Conservation (phyloP, 2,888 invertebrate genomes). For the Chymomyza fuscimana region DNA sequence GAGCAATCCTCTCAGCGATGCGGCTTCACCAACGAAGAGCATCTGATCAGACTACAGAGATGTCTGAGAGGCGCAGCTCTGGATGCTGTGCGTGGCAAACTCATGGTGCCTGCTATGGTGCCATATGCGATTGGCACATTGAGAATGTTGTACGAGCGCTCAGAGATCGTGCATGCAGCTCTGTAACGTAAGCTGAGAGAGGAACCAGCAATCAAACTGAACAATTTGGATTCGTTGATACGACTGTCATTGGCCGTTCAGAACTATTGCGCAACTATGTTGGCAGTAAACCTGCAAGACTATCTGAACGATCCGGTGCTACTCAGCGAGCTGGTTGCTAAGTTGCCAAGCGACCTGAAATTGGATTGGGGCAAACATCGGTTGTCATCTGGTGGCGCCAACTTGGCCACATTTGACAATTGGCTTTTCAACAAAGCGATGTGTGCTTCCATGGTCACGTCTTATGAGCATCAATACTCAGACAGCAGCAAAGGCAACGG, state of each 20-base stretch:
- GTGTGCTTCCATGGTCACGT: background rate
- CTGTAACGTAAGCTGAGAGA: slow-evolving; percentile 18
- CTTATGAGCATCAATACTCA: too few species aligned
- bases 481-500: background rate
- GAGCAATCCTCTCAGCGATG: too few species aligned
- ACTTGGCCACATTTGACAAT: slow-evolving; percentile 15
- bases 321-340: slow-evolving; percentile 21
- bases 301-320: slow-evolving; percentile 33
- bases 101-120: slow-evolving; percentile 16
- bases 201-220: slow-evolving; percentile 15
- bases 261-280: slow-evolving; percentile 28
- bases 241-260: slow-evolving; percentile 23
- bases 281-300: slow-evolving; percentile 17
- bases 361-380: slow-evolving; percentile 16
- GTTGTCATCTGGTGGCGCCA: slow-evolving; percentile 1
- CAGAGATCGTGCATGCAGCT: slow-evolving; percentile 16
- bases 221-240: slow-evolving; percentile 23
- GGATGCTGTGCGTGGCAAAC: too few species aligned
- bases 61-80: too few species aligned
- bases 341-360: slow-evolving; percentile 30
- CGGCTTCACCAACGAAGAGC: too few species aligned
- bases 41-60: too few species aligned
- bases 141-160: slow-evolving; percentile 24
- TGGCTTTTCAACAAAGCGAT: slow-evolving; percentile 27
- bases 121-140: slow-evolving; percentile 19